Evolutionary conservation across 1,140 invertebrate genomes (phyloP), one percentile per base, ranked within the genome.

Genomic region (Drosophila azteca): DNA sequence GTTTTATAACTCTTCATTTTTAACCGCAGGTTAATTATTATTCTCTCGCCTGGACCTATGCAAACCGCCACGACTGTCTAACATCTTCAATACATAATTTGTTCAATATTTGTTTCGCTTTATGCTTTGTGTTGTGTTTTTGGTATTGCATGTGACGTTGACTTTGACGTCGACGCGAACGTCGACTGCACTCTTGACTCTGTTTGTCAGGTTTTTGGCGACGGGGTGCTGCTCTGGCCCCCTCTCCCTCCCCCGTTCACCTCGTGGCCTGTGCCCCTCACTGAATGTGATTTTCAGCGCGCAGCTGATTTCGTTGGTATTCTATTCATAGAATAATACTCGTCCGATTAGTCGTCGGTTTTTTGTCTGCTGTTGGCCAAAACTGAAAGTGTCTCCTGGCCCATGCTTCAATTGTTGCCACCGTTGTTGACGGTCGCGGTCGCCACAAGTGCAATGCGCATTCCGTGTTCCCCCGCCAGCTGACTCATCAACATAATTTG

Each of bases 281-380:
- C 71, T 20, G 29, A 74, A 66, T 63, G 71, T 88, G 82, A 87
- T 79, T 61, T 84, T 66, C 76, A 76, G 61, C 58, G 78, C 75
- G 79, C 87, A 90, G 85, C 85, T 90, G 87, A 90, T 90, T 87
- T 76, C 82, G 82, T 85, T 85, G 78, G 87, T 76, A 61, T 76
- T 75, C 73, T 85, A 87, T 82, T 71, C 48, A 79, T 87, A 85
- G 82, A 64, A 55, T 5, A 15, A 15, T 66, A 5, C 11, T 39
- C 11, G 3, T 39, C 35, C 35, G 35, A 39, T 39, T 39, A 29
- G 44, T 58, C 52, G 45, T 55, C 50, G 58, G 58, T 52, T 73
- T 55, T 46, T 67, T 63, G 24, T 66, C 62, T 61, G 49, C 54
- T 67, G 61, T 65, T 77, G 60, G 51, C 61, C 26, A 76, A 58